Base-by-base conservation (phyloP, 2,797 vertebrate species). In the Ctenopoma kingsleyae region DNA sequence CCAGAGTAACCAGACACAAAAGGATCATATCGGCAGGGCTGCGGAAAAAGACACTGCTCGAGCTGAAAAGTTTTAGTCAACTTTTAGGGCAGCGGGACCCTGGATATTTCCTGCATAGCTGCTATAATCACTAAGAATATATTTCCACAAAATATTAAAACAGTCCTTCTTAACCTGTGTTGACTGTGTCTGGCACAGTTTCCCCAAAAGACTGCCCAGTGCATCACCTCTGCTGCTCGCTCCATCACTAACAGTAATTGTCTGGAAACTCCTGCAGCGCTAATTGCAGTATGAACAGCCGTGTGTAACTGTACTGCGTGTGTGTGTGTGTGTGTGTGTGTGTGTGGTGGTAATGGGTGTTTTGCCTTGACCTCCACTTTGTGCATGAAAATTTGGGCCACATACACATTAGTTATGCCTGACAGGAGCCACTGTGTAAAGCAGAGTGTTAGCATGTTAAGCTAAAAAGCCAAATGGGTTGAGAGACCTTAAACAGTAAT, bases 301-400 rank as follows among this genome's bases (percentile, higher is more conserved):
- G 5, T 19, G 25, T 52, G 16, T 19, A 11, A 36, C 27, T 30
- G 32, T 73, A 52, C 44, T n/a, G 16, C 30, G 8, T 53, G 50
- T 5, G 23, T 1, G 8, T 6, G 7, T 41, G 13, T 58, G 27
- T 47, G 25, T 59, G 22, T 25, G 20, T 25, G 46, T 65, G 44
- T 74, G 27, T 4, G 38, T 30, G 27, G 27, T 30, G 27, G 27
- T 6, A 30, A 6, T 5, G 27, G 27, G 27, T 27, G 25, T 55
- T 63, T 36, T 53, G 38, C 53, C 58, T 62, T n/a, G 20, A 23
- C 19, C 54, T 69, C 65, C 57, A 76, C 61, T 79, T 40, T 69
- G 51, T 71, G 60, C 67, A 70, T 68, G 59, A 74, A 76, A 82
- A 87, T 88, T 71, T 79, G 74, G 81, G 67, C 65, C 78, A 76